A percentile compares a stretch with the other conserved stretches of the same genome.
Evolutionary conservation across 2,888 invertebrate species (phyloP).

Genomic region (Iselma pallidipennis): DNA sequence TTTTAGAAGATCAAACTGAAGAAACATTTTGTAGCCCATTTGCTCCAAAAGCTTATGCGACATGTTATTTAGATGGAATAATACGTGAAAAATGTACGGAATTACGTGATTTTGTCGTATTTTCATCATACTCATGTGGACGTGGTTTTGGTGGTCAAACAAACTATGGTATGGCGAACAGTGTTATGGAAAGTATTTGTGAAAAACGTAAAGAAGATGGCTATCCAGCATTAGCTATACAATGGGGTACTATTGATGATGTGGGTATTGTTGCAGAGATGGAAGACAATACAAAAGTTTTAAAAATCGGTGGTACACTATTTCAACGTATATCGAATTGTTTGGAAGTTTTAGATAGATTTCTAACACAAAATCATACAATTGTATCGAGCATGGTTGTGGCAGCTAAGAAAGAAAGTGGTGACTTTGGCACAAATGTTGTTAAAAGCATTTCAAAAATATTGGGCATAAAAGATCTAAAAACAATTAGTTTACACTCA

Average conservation of each 20-base stretch:
- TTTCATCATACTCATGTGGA: conserved; percentile 90
- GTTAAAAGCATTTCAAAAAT: too few species aligned
- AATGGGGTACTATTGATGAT: too few species aligned
- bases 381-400: too few species aligned
- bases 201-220: too few species aligned
- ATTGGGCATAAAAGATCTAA: conserved; percentile 59
- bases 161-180: conserved; percentile 90
- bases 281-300: conserved; percentile 53
- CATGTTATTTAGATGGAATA: conserved; percentile 71
- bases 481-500: conserved; percentile 70
- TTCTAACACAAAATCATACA: too few species aligned
- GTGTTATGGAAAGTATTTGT: conserved; percentile 85
- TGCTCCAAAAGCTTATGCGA: conserved; percentile 81
- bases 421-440: conserved; percentile 64
- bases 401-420: conserved; percentile 77
- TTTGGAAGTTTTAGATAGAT: too few species aligned
- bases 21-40: conserved; percentile 71
- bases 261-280: conserved; percentile 70
- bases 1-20: too few species aligned
- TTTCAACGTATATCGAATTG: conserved; percentile 70
- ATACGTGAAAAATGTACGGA: conserved; percentile 39
- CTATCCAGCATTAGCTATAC: too few species aligned
- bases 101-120: conserved; percentile 77
- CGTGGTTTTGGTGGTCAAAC: conserved; percentile 91
- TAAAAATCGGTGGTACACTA: conserved; percentile 64